Percentiles rank a stretch among this genome's conserved stretches.
Evolutionary conservation across 2,888 invertebrate species (phyloP).

Genomic region (Heliconius ismenius): DNA sequence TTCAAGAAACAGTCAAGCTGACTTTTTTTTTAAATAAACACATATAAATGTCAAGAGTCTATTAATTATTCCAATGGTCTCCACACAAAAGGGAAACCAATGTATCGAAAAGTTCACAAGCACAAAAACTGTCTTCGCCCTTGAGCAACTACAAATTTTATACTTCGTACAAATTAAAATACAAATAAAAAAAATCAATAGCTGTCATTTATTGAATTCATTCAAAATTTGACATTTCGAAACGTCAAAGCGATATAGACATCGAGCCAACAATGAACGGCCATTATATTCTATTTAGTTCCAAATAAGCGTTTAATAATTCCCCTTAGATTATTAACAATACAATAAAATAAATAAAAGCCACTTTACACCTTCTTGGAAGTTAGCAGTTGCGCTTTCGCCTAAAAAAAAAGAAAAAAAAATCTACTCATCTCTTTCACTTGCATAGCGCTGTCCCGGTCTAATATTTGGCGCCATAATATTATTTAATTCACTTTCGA

Average conservation of each 20-base stretch:
- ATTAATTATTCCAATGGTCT: constrained; percentile 23
- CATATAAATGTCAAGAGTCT: constrained; percentile 36
- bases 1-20: too few relatives aligned
- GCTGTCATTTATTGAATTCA: constrained; percentile 35
- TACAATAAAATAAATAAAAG: constrained; percentile 80
- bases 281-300: constrained; percentile 82
- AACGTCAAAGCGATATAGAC: constrained; percentile 68
- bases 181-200: constrained; percentile 37
- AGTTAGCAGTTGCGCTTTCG: constrained; percentile 70
- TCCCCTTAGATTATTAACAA: constrained; percentile 80
- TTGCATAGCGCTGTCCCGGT: constrained; percentile 56
- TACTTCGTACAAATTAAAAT: constrained; percentile 68
- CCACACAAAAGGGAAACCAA: constrained; percentile 18
- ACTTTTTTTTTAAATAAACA: constrained; percentile 29
- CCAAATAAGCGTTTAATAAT: constrained; percentile 81
- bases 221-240: constrained; percentile 57
- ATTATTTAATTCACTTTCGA: constrained; percentile 23
- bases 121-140: constrained; percentile 20
- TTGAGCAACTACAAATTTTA: constrained; percentile 54
- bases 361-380: constrained; percentile 82
- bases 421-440: constrained; percentile 49
- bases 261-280: constrained; percentile 68
- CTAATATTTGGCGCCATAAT: constrained; percentile 57
- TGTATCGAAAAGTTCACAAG: constrained; percentile 25
- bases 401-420: constrained; percentile 60